Conservation (phyloP, 2,888 invertebrate genomes). For the Nomada fucata region DNA sequence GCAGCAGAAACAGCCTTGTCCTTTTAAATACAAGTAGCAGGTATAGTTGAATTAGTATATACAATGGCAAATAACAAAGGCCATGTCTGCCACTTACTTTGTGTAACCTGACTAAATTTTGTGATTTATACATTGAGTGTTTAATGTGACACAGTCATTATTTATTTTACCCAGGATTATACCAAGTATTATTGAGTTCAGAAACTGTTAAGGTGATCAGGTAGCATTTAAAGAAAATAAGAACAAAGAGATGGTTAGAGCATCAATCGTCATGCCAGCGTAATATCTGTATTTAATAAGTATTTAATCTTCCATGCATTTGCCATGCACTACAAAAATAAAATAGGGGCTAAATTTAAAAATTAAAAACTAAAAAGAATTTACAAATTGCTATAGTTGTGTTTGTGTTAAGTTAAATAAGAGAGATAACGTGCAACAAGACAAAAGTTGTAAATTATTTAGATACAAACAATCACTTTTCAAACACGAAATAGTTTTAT, state of each 20-base stretch:
- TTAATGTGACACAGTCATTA: constrained; percentile 53
- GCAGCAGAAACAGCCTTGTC: constrained; percentile 73
- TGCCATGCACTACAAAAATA: constrained; percentile 81
- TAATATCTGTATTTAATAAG: constrained; percentile 73
- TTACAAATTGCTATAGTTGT: constrained; percentile 55
- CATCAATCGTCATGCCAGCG: constrained; percentile 81
- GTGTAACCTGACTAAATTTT: constrained; percentile 56
- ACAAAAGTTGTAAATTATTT: constrained; percentile 54
- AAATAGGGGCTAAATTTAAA: constrained; percentile 62
- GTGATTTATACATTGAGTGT: constrained; percentile 54
- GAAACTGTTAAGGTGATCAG: constrained; percentile 67
- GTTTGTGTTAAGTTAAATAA: constrained; percentile 53
- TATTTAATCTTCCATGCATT: constrained; percentile 80
- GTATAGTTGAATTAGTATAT: not conserved
- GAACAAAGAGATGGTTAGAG: constrained; percentile 78
- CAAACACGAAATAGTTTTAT: constrained; percentile 30
- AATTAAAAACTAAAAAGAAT: constrained; percentile 43
- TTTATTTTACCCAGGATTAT: constrained; percentile 54
- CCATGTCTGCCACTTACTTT: constrained; percentile 72
- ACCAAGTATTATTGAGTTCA: constrained; percentile 65
- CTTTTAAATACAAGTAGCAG: not conserved
- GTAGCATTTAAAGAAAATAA: constrained; percentile 56
- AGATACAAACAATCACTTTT: constrained; percentile 43
- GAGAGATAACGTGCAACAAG: constrained; percentile 56
- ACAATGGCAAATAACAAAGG: constrained; percentile 26